These are phyloP conservation scores for Byasa hedistus DNA, from an alignment of 2,888 invertebrate species.

Conservation along the genomic window DNA sequence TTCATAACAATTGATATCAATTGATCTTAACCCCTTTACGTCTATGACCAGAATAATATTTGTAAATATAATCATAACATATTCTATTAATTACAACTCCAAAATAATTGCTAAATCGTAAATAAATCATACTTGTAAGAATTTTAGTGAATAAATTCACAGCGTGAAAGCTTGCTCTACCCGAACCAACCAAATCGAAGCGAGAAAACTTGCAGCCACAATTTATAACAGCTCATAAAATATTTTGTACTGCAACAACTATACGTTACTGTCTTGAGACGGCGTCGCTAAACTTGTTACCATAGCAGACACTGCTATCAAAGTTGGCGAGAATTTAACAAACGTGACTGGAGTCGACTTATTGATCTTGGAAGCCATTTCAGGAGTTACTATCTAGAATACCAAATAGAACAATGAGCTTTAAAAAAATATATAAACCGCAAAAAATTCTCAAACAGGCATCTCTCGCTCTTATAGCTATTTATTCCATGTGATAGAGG, in stretches of 20 bases:
- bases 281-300: conserved; percentile 25
- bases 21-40: too few species aligned
- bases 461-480: too few species aligned
- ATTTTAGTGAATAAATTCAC: not conserved
- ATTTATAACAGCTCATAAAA: conserved; percentile 16
- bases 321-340: conserved; percentile 27
- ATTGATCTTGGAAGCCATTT: conserved; percentile 23
- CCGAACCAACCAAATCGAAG: conserved; percentile 1
- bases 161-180: not conserved
- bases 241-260: conserved; percentile 17
- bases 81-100: too few species aligned
- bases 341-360: conserved; percentile 20
- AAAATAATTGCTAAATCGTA: too few species aligned
- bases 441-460: not conserved
- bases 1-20: too few species aligned
- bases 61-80: too few species aligned
- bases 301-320: conserved; percentile 23
- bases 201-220: conserved; percentile 7
- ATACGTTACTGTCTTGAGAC: conserved; percentile 18
- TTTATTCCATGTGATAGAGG: too few species aligned
- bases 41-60: too few species aligned
- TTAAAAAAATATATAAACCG: not conserved
- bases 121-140: not conserved
- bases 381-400: conserved; percentile 10
- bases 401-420: conserved; percentile 20